A percentile compares a stretch with the other conserved stretches of the same genome.
Evolutionary conservation across 2,888 invertebrate genomes (phyloP).

Genomic region (Drosophila borborema): DNA sequence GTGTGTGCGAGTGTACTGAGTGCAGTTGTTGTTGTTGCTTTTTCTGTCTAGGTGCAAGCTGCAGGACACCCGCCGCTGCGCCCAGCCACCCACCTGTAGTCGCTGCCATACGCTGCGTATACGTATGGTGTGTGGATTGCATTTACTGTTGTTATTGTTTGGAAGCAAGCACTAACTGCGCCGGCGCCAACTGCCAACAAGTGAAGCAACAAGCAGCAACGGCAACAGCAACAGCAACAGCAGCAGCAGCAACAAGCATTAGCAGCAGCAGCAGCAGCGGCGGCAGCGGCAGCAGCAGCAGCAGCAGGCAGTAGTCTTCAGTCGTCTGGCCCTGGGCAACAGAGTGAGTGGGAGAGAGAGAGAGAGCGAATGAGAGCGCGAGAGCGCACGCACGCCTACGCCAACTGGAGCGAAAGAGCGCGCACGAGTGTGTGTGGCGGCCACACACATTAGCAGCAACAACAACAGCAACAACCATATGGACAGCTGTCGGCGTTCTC

Average conservation of each 20-base stretch:
- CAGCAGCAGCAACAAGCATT: conserved; percentile 45
- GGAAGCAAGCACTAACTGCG: conserved; percentile 37
- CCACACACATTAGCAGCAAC: conserved; percentile 56
- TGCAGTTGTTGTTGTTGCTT: conserved; percentile 22
- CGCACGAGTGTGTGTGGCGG: conserved; percentile 49
- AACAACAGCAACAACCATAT: conserved; percentile 50
- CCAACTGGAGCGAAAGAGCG: conserved; percentile 33
- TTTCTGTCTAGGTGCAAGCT: conserved; percentile 6
- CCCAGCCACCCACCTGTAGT: conserved; percentile 58
- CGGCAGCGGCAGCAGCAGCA: conserved; percentile 32
- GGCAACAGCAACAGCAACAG: conserved; percentile 10
- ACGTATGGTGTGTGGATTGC: conserved; percentile 57
- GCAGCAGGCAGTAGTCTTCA: conserved; percentile 18
- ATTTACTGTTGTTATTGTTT: conserved; percentile 64
- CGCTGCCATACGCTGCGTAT: conserved; percentile 37
- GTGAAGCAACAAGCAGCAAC: conserved; percentile 74
- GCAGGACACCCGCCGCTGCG: conserved; percentile 22
- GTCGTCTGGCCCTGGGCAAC: conserved; percentile 47
- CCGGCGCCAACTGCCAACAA: conserved; percentile 69
- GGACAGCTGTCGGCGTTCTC: conserved; percentile 64
- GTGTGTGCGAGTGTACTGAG: neutral
- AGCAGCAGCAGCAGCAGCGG: conserved; percentile 20
- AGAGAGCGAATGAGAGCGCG: conserved; percentile 26
- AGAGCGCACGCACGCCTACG: conserved; percentile 40
- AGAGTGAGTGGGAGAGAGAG: conserved; percentile 23